Evolutionary conservation across 2,888 invertebrate genomes (phyloP).

Genomic region (Zootermopsis nevadensis): DNA sequence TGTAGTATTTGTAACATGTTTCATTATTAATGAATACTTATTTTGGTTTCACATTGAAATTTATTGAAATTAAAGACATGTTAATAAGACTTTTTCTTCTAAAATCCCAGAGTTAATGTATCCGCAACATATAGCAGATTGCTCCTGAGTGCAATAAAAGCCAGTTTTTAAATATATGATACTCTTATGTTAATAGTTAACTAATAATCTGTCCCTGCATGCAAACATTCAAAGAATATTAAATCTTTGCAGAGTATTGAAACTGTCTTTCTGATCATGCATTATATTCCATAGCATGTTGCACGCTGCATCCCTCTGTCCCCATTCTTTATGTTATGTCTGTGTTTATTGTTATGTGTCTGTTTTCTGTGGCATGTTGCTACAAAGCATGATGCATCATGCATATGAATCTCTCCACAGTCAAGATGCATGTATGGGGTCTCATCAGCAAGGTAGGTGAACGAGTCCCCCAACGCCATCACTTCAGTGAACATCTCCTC

Average conservation of each 20-base stretch:
- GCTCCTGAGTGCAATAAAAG: no score
- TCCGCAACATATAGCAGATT: no score
- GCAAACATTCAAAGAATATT: background rate
- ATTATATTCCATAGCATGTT: slow-evolving; percentile 39
- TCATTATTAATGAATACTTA: no score
- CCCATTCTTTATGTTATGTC: slow-evolving; percentile 11
- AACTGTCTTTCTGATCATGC: background rate
- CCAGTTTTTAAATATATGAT: background rate
- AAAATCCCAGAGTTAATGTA: no score
- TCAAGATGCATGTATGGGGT: slow-evolving; percentile 47
- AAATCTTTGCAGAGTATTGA: slow-evolving; percentile 7
- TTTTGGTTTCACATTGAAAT: no score
- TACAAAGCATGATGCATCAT: slow-evolving; percentile 31
- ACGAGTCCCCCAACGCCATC: slow-evolving; percentile 48
- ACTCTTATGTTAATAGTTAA: background rate
- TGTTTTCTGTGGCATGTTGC: slow-evolving; percentile 19
- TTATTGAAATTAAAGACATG: no score
- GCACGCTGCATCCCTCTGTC: slow-evolving; percentile 43
- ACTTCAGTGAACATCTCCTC: background rate
- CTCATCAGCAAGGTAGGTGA: slow-evolving; percentile 50
- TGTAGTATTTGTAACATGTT: no score
- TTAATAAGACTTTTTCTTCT: no score
- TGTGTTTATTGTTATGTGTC: slow-evolving; percentile 33
- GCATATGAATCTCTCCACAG: slow-evolving; percentile 32
- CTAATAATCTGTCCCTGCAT: background rate